These are phyloP conservation scores for Agelas oroides DNA, from an alignment of 37 sponge, comb jelly and placozoan species.

Conservation along the genomic window DNA sequence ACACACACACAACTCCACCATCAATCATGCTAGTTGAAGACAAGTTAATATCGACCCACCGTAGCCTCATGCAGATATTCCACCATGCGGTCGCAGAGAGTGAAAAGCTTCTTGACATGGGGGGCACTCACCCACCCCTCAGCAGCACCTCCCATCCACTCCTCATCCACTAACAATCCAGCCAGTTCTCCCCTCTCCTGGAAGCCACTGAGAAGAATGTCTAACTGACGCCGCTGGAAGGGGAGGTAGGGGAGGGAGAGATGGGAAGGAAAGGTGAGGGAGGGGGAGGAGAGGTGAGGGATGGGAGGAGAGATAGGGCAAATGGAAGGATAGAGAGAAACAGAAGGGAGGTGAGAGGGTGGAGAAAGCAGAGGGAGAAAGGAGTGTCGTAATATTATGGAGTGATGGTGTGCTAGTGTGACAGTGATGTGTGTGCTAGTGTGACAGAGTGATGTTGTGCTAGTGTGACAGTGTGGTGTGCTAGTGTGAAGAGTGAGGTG, in stretches of 20 bases:
- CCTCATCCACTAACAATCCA: constrained; percentile 30
- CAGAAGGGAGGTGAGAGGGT: no score
- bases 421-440: no score
- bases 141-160: not conserved
- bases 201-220: constrained; percentile 54
- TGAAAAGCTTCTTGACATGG: constrained; percentile 26
- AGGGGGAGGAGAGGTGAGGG: not conserved
- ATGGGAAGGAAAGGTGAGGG: not conserved
- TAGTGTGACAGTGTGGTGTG: not conserved
- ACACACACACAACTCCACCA: no score
- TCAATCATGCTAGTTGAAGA: no score
- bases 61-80: constrained; percentile 34
- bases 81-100: constrained; percentile 8
- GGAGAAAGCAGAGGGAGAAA: no score
- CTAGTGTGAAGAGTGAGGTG: not conserved
- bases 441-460: no score
- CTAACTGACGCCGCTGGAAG: constrained; percentile 49
- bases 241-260: not conserved
- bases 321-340: no score
- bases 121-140: not conserved
- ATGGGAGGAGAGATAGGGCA: not conserved
- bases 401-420: no score
- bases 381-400: no score
- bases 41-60: not conserved
- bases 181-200: constrained; percentile 25